Evolutionary conservation across 1,140 invertebrate species (phyloP).

Genomic region (Vanessa tameamea): DNA sequence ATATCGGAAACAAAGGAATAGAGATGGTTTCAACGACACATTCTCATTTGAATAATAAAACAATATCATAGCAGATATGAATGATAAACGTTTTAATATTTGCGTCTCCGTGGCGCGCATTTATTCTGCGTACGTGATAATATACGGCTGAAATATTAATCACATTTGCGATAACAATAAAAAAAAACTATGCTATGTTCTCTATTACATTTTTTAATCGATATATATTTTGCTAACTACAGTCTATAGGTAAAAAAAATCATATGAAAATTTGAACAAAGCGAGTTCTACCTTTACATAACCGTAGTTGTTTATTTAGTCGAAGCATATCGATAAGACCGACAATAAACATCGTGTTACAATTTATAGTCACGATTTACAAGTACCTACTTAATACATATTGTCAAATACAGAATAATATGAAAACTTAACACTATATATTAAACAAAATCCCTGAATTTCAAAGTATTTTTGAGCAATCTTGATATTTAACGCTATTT

Average conservation of each 20-base stretch:
- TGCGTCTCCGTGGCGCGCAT: constrained; percentile 17
- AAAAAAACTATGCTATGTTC: neutral
- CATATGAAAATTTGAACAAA: too few species aligned
- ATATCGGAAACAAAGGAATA: neutral
- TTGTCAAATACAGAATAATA: too few species aligned
- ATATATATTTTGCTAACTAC: too few species aligned
- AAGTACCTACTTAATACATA: neutral
- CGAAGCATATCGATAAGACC: too few species aligned
- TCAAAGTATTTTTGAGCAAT: neutral
- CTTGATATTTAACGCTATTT: neutral
- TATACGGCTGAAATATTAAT: neutral
- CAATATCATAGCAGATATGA: constrained; percentile 26
- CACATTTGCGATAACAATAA: neutral
- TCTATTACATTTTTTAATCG: too few species aligned
- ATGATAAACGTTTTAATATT: constrained; percentile 28
- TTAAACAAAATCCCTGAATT: neutral
- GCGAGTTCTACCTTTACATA: too few species aligned
- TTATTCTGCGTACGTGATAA: constrained; percentile 24
- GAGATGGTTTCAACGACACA: constrained; percentile 8
- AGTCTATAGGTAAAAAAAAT: too few species aligned
- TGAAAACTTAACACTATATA: neutral
- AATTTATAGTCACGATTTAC: constrained; percentile 4
- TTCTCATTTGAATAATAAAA: constrained; percentile 39
- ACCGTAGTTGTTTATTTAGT: too few species aligned
- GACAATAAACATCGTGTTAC: neutral